Conservation (phyloP, 2,888 invertebrate species). For the Syrista parreyssii region DNA sequence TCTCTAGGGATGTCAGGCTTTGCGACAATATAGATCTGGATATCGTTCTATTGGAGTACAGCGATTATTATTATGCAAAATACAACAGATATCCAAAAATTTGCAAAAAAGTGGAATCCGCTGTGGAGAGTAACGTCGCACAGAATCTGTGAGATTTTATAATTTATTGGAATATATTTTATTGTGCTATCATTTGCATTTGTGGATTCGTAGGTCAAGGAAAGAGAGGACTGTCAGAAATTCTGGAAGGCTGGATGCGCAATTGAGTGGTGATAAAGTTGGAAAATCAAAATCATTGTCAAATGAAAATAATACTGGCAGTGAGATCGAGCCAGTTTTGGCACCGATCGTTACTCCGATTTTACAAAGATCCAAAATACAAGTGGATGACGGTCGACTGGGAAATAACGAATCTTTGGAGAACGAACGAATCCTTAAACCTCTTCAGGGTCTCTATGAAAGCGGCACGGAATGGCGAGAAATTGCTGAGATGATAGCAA, state of each 20-base stretch:
- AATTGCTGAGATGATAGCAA: conserved; percentile 74
- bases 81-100: conserved; percentile 90
- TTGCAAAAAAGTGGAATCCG: conserved; percentile 70
- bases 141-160: conserved; percentile 27
- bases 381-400: background rate
- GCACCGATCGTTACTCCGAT: conserved; percentile 49
- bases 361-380: conserved; percentile 25
- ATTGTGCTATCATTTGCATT: background rate
- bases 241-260: conserved; percentile 21
- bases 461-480: conserved; percentile 71
- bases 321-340: conserved; percentile 30
- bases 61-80: conserved; percentile 84
- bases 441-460: conserved; percentile 54
- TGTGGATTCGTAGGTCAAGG: background rate
- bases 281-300: conserved; percentile 44
- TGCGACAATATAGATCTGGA: conserved; percentile 95
- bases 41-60: conserved; percentile 89
- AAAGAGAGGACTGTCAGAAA: conserved; percentile 26
- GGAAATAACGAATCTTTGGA: conserved; percentile 14
- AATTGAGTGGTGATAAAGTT: conserved; percentile 26
- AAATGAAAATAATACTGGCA: conserved; percentile 14
- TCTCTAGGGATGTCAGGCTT: conserved; percentile 77
- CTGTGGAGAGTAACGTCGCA: background rate
- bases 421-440: conserved; percentile 51
- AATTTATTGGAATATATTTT: background rate